These are phyloP conservation scores for Montipora capricornis DNA, from an alignment of 64 coral and sea anemone species.

Conservation along the genomic window DNA sequence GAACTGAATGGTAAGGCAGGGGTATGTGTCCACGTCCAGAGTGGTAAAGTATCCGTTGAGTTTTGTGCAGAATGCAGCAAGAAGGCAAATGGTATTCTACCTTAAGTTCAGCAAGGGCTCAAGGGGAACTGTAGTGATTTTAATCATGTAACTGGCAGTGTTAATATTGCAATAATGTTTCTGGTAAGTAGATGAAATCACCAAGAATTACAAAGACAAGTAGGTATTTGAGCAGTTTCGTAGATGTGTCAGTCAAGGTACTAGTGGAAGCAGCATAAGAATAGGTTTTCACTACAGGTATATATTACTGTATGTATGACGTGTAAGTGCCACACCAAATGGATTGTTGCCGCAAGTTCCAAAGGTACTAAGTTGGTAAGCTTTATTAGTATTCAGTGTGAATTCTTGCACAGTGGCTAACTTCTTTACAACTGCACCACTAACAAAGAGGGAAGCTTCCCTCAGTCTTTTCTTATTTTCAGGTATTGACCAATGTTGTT, in stretches of 20 bases:
- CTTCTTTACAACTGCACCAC: background rate
- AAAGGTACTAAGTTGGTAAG: background rate
- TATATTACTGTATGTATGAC: too few relatives aligned
- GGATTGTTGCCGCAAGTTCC: too few relatives aligned
- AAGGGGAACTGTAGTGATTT: background rate
- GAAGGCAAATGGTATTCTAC: conserved; percentile 62
- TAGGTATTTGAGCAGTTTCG: background rate
- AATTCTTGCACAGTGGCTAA: background rate
- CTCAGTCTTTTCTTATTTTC: conserved; percentile 33
- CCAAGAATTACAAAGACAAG: background rate
- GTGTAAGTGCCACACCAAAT: too few relatives aligned
- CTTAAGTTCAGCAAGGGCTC: background rate
- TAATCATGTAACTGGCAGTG: background rate
- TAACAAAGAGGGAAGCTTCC: conserved; percentile 19
- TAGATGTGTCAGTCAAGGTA: too few relatives aligned
- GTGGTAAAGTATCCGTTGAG: conserved; percentile 89
- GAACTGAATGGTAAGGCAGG: conserved; percentile 40
- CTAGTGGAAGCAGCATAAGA: too few relatives aligned
- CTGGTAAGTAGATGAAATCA: background rate
- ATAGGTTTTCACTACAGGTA: too few relatives aligned
- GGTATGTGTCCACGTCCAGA: conserved; percentile 88
- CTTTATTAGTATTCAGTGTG: too few relatives aligned
- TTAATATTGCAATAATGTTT: background rate
- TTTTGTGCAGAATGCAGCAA: conserved; percentile 89
- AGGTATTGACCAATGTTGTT: conserved; percentile 1